phyloP scores from a whole-genome alignment of 2,797 vertebrate genomes.

The Neostethus bicornis region DNA sequence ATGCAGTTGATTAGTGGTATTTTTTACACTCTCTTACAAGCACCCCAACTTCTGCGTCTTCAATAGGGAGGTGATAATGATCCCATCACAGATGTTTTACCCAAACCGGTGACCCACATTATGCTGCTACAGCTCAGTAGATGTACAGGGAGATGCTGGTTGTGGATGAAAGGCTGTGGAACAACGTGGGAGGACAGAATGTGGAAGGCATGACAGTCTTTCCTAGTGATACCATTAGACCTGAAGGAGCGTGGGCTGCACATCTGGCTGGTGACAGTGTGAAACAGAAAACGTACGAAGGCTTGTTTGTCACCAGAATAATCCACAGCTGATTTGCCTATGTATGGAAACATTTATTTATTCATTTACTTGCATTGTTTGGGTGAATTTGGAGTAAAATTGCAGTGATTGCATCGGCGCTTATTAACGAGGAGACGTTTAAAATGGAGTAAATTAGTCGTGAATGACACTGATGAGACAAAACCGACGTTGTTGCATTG shows the following conservation, averaged over 20 bases:
- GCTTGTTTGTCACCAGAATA: slow-evolving; percentile 25
- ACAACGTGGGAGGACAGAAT: slow-evolving; percentile 33
- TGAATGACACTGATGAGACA: slow-evolving; percentile 1
- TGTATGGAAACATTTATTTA: slow-evolving; percentile 32
- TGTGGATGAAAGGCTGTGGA: slow-evolving; percentile 14
- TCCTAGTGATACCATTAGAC: slow-evolving; percentile 37
- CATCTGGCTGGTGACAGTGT: slow-evolving; percentile 45
- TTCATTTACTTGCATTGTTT: background rate
- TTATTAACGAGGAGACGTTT: slow-evolving; percentile 4
- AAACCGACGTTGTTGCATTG: background rate
- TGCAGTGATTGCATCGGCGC: slow-evolving; percentile 16
- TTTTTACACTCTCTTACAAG: slow-evolving; percentile 4
- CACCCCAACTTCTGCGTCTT: slow-evolving; percentile 6
- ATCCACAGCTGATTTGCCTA: slow-evolving; percentile 11
- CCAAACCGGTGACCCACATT: slow-evolving; percentile 47
- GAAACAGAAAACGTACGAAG: slow-evolving; percentile 33
- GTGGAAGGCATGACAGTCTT: slow-evolving; percentile 15
- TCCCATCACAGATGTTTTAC: slow-evolving; percentile 24
- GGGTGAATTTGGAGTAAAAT: slow-evolving; percentile 30
- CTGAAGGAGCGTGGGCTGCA: slow-evolving; percentile 13
- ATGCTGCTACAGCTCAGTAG: slow-evolving; percentile 28
- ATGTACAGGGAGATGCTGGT: slow-evolving; percentile 5
- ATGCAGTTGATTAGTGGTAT: too few relatives aligned
- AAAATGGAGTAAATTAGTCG: slow-evolving; percentile 17
- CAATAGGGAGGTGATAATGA: slow-evolving; percentile 5